Conservation (phyloP, 2,888 invertebrate species). For the Blomia tropicalis region DNA sequence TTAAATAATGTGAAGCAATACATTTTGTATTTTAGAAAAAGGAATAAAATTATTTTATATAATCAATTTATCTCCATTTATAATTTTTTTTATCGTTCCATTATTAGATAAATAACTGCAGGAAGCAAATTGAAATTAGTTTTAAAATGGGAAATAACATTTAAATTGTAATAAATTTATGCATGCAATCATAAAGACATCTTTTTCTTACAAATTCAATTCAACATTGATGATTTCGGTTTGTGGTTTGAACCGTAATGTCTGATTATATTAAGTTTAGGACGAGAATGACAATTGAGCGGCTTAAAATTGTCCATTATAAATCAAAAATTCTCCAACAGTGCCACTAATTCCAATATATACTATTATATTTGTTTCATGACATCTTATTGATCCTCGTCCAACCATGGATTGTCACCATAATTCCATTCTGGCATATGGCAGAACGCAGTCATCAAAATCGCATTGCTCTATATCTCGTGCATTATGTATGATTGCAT, state of each 20-base stretch:
- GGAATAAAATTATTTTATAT: background rate
- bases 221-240: no score
- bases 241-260: no score
- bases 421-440: background rate
- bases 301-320: no score
- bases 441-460: constrained; percentile 25
- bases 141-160: background rate
- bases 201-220: no score
- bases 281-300: no score
- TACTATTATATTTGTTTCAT: no score
- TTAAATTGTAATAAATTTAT: background rate
- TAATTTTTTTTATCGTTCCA: no score
- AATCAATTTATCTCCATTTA: background rate
- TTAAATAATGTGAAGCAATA: background rate
- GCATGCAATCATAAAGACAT: background rate
- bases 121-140: background rate
- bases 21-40: background rate
- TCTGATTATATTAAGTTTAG: no score
- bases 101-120: background rate
- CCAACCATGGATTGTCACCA: no score
- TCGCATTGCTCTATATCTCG: constrained; percentile 52
- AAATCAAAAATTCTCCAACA: no score
- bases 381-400: no score
- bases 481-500: constrained; percentile 55
- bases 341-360: background rate